These are phyloP conservation scores for Pantherophis vulpinus DNA, from an alignment of 2,797 vertebrate genomes.

Conservation along the genomic window DNA sequence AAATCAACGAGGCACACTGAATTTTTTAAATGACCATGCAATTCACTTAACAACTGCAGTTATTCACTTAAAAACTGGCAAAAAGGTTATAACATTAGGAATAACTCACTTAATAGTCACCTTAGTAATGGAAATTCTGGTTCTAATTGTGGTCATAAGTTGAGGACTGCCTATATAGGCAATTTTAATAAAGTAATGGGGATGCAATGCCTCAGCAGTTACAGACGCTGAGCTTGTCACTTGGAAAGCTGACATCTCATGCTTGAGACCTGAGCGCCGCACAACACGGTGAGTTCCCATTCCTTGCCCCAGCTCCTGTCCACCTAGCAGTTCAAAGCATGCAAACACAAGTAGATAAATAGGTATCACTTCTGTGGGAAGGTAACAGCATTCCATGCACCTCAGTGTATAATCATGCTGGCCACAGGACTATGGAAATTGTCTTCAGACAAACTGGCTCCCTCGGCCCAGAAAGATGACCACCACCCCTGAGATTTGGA, in stretches of 20 bases:
- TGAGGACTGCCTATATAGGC: not conserved
- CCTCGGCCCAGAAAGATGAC: not conserved
- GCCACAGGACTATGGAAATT: not conserved
- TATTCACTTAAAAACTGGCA: not conserved
- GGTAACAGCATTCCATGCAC: not conserved
- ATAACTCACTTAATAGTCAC: not conserved
- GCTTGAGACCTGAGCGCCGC: too few species aligned
- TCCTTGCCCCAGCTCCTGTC: not conserved
- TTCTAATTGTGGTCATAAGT: not conserved
- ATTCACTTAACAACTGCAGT: not conserved
- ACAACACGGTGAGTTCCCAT: not conserved
- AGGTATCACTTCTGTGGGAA: not conserved
- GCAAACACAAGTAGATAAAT: not conserved
- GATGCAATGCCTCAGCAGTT: not conserved
- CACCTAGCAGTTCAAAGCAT: not conserved
- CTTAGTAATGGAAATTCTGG: not conserved
- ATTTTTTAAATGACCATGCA: not conserved
- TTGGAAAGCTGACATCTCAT: not conserved
- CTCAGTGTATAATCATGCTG: not conserved
- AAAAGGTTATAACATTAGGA: not conserved
- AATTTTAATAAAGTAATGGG: not conserved
- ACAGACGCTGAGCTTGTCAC: not conserved
- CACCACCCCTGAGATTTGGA: not conserved
- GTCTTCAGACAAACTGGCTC: not conserved
- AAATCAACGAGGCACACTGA: not conserved